Evolutionary conservation across 2,113 vertebrate species (phyloP), one percentile per base, ranked within the genome.

Genomic region (Drymodes brunneopygia): DNA sequence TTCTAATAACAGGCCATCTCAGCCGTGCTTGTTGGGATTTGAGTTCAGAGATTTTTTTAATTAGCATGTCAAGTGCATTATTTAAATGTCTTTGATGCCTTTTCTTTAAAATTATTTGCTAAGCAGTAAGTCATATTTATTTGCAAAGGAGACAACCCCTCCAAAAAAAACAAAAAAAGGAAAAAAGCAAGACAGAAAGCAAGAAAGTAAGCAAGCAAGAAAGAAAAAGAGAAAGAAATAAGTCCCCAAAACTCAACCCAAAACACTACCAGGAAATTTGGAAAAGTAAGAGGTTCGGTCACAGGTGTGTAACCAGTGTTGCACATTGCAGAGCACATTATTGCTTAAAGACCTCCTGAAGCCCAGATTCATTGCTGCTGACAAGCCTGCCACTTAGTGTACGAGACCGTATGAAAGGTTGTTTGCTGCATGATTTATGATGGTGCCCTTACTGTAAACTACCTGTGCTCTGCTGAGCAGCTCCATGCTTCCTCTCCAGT

Each of bases 1-100:
- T 81, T 83, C 88, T 96, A 92, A 72, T 88, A 95, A 96, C 86
- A 91, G 88, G 58, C 42, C 54, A 69, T 53, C 84, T 95, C 62
- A 94, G 51, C n/a, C 5, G 1, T 71, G 79, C 87, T 94, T 94
- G 87, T 71, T 81, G 81, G 64, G 92, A 96, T 94, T 84, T 86
- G 92, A 88, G 75, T 83, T 92, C 44, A 27, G 54, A 14, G 72
- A 4, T 8, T 47, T 90, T 60, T 69, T 91, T 78, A 94, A 86
- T 93, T 81, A 75, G 36, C 53, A 88, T 72, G 57, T 23, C 45
- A 94, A 94, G 36, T 72, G 57, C 16, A 58, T 80, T 77, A 96
- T 93, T 95, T 96, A 81, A 95, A 86, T 93, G 64, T 71, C 61
- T 84, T 66, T 96, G 75, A 83, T 90, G 69, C 53, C 24, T 80